phyloP scores from a whole-genome alignment of 2,113 vertebrate species.

The Nycticebus coucang region DNA sequence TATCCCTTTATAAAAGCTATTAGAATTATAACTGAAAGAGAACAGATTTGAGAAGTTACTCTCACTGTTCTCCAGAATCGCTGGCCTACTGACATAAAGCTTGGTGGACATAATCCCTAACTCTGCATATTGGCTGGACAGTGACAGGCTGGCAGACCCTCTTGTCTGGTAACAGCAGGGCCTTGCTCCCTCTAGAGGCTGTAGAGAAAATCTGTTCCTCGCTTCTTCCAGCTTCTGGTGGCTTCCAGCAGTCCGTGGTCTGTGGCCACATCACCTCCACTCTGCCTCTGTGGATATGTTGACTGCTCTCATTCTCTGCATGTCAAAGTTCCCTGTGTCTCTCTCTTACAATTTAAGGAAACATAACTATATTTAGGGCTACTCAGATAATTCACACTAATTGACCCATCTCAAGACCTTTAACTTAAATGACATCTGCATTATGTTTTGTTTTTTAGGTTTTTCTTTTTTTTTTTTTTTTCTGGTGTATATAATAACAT shows the following conservation, averaged over 20 bases:
- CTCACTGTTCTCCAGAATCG: too few species aligned
- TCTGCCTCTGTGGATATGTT: background rate
- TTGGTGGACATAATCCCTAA: too few species aligned
- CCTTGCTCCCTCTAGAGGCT: background rate
- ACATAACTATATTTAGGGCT: background rate
- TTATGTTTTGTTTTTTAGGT: background rate
- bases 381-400: conserved; percentile 12
- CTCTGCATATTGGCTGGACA: too few species aligned
- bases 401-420: background rate
- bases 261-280: background rate
- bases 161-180: background rate
- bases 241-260: background rate
- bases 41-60: too few species aligned
- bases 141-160: too few species aligned
- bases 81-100: too few species aligned
- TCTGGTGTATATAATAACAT: background rate
- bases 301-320: background rate
- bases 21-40: too few species aligned
- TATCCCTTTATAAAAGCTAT: too few species aligned
- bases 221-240: background rate
- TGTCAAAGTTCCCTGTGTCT: background rate
- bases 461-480: background rate
- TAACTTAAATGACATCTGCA: conserved; percentile 41
- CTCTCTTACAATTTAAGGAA: conserved; percentile 26
- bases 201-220: background rate